Evolutionary conservation across 1,140 invertebrate genomes (phyloP), one percentile per base, ranked within the genome.

Genomic region (Drosophila bocqueti): DNA sequence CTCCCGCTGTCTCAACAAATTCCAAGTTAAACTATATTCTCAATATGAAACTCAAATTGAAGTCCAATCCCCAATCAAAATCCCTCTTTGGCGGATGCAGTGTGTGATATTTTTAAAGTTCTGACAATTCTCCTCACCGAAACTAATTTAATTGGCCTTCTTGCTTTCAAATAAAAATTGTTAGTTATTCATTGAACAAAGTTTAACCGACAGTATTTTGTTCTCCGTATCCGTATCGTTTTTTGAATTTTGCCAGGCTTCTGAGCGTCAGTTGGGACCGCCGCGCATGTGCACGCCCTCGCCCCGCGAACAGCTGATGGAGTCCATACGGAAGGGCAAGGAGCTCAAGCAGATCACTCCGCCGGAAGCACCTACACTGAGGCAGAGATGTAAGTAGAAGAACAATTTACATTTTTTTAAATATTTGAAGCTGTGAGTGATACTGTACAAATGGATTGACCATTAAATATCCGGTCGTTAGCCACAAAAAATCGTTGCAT

Each of bases 251-350:
- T 2, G 2, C 1, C 38, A 98, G 97, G 97, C 96, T n/a, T 97
- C 97, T 9, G 97, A 98, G 66, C 95, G 98, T 57, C 96, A 97
- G 92, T 92, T 99, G 79, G 96, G 97, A 95, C 96, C 97, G 13
- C 95, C 95, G 9, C 94, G 95, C 15, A 94, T 95, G 40, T 95
- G 95, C 49, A 95, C 95, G 62, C 95, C 95, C 11, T 97, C 97
- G 15, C 95, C 97, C 0, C 94, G 97, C 66, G 98, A 99, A 93
- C 94, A 96, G 77, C 94, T 99, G 1, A 95, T 99, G 94, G 96
- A 97, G 65, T 98, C 97, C 62, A 99, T 99, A 76, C 95, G 97
- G 79, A 94, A 96, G 76, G 96, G 97, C 47, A 95, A 95, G 66
- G 95, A 95, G 65, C 94, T 97, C 21, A 94, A 95, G 82, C 95